Evolutionary conservation across 2,888 invertebrate genomes (phyloP).

Genomic region (Eledona agricola): DNA sequence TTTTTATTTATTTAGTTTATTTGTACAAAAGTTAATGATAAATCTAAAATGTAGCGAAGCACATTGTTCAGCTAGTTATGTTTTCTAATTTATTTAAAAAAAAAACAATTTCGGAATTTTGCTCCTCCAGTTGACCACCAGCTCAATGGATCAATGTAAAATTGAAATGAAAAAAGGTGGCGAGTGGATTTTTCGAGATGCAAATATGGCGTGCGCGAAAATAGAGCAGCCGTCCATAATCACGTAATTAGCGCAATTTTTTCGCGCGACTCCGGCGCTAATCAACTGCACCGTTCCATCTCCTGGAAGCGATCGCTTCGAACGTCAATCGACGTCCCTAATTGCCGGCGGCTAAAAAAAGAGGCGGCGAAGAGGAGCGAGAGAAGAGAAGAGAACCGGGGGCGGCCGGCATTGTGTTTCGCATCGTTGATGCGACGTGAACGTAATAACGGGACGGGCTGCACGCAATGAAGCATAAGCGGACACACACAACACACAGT

Average conservation of each 20-base stretch:
- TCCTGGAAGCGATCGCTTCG: slow-evolving; percentile 16
- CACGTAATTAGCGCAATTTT: slow-evolving; percentile 4
- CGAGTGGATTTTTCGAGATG: too few species aligned
- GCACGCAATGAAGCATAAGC: slow-evolving; percentile 35
- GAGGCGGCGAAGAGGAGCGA: slow-evolving; percentile 7
- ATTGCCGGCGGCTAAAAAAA: slow-evolving; percentile 32
- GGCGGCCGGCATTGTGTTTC: slow-evolving; percentile 32
- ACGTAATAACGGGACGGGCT: slow-evolving; percentile 35
- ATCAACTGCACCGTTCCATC: slow-evolving; percentile 11
- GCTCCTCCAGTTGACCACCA: too few species aligned
- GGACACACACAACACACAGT: slow-evolving; percentile 25
- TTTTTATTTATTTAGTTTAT: too few species aligned
- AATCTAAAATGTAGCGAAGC: too few species aligned
- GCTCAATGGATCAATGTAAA: too few species aligned
- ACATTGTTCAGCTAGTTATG: too few species aligned
- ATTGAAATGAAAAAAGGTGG: too few species aligned
- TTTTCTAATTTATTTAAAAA: too few species aligned
- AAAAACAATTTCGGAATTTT: too few species aligned
- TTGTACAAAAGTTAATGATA: too few species aligned
- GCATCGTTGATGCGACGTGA: slow-evolving; percentile 33
- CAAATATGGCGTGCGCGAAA: too few species aligned
- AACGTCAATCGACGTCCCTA: slow-evolving; percentile 28
- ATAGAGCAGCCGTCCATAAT: too few species aligned
- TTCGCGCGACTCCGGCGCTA: slow-evolving; percentile 9
- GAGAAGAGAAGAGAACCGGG: slow-evolving; percentile 4